Conservation (phyloP, 2,888 invertebrate species). For the Oeneis ivallda region DNA sequence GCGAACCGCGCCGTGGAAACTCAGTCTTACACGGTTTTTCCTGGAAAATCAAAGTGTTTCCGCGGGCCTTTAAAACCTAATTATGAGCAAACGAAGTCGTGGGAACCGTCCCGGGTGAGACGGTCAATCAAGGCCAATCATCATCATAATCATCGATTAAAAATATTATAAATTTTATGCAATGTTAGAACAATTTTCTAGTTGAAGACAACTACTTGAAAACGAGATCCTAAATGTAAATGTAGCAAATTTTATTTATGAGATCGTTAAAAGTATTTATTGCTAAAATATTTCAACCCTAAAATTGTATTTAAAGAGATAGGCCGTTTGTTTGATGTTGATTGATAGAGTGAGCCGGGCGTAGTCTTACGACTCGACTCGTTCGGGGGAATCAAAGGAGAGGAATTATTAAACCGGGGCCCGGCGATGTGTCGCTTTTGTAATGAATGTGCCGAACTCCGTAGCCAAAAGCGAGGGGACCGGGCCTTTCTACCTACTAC, state of each 20-base stretch:
- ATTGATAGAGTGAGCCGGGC: constrained; percentile 80
- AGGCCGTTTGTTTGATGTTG: constrained; percentile 78
- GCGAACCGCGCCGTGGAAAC: too few species aligned
- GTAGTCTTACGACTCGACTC: constrained; percentile 64
- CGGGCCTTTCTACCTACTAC: constrained; percentile 50
- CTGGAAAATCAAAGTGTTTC: too few species aligned
- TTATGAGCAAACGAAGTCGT: too few species aligned
- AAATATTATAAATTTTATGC: constrained; percentile 54
- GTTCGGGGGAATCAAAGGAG: constrained; percentile 74
- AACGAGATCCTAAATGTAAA: constrained; percentile 28
- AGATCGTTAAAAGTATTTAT: constrained; percentile 9
- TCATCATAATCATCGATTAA: too few species aligned
- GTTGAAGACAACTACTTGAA: too few species aligned
- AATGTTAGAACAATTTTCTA: too few species aligned
- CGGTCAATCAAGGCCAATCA: too few species aligned
- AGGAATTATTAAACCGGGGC: constrained; percentile 78
- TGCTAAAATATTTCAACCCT: constrained; percentile 27
- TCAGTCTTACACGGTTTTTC: too few species aligned
- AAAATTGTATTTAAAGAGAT: constrained; percentile 46
- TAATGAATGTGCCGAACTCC: constrained; percentile 69
- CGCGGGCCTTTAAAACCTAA: too few species aligned
- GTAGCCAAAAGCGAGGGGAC: constrained; percentile 51
- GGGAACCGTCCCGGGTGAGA: too few species aligned
- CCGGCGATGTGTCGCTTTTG: constrained; percentile 77
- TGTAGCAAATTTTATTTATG: constrained; percentile 4